Base-by-base conservation (phyloP, 2,888 invertebrate species). In the Nomada ferruginata region DNA sequence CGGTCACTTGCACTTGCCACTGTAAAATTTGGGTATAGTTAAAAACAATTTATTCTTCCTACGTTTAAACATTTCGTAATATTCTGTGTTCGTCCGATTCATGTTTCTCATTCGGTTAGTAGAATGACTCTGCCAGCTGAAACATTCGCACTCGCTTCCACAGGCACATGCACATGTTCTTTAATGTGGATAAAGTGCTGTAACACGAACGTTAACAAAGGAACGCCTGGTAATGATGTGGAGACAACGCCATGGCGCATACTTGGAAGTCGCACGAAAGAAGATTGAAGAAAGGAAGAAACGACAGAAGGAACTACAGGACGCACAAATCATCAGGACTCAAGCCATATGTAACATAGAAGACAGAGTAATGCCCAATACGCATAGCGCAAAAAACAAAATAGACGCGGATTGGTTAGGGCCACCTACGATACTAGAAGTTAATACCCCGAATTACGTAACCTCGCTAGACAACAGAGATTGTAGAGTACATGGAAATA, bases 281-380 rank as follows among this genome's bases (percentile, higher is more conserved):
- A 61, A 20, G 2, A n/a, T 44, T 2, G 20, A 44, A 10, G 11
- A 44, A 10, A 42, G 36, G 0, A 20, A 66, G n/a, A 20, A 36
- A 18, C 11, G 42, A 5, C 36, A 2, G 0, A 53, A 66, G 7
- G 36, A 7, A 2, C 15, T 29, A 7, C 36, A 18, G 1, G 36
- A 53, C 2, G 13, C 1, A 7, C 36, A 20, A 13, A 66, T 66
- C 2, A 53, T 66, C 0, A n/a, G 42, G 9, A 53, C 66, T 1
- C 66, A 66, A 53, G n/a, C 66, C 2, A 15, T 66, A 15, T 66
- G 55, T 13, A 66, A 66, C 7, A 15, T 42, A 1, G 53, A 20
- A 42, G 53, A 53, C 9, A 7, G 15, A 20, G 66, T 66, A 26
- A 42, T 66, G 1, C 13, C 55, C 20, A 42, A 53, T n/a, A 61